Conservation (phyloP, 2,113 vertebrate genomes). For the Thamnaconus septentrionalis region DNA sequence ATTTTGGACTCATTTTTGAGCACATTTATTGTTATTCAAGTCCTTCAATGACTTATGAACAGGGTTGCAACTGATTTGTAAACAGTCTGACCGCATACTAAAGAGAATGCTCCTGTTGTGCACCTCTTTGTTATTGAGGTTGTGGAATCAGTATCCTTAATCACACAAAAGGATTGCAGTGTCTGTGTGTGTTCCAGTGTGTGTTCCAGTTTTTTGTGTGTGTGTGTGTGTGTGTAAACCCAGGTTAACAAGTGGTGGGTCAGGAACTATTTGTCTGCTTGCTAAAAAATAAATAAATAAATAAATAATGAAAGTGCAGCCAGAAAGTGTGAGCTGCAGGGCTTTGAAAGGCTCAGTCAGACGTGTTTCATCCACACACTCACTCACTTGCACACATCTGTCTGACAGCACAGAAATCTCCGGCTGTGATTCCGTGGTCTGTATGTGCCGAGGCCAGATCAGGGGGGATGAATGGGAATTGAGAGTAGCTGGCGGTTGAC, state of each 20-base stretch:
- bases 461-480: slow-evolving; percentile 34
- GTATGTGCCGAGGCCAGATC: slow-evolving; percentile 7
- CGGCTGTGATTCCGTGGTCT: slow-evolving; percentile 11
- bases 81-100: too few species aligned
- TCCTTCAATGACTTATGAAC: too few species aligned
- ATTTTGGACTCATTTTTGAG: too few species aligned
- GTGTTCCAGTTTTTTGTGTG: not conserved
- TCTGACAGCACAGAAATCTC: slow-evolving; percentile 20
- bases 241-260: slow-evolving; percentile 19
- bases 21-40: too few species aligned
- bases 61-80: too few species aligned
- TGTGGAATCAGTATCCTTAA: too few species aligned
- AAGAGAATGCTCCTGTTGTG: too few species aligned
- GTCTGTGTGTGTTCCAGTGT: not conserved
- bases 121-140: too few species aligned
- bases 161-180: not conserved
- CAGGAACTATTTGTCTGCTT: slow-evolving; percentile 8
- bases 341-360: slow-evolving; percentile 17
- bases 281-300: too few species aligned
- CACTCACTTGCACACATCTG: slow-evolving; percentile 11
- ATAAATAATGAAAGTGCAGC: slow-evolving; percentile 8
- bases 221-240: not conserved
- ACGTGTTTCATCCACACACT: not conserved
- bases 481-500: slow-evolving; percentile 24
- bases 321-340: slow-evolving; percentile 16